These are phyloP conservation scores for Andrena chrysosceles DNA, from an alignment of 2,888 invertebrate species.

Conservation along the genomic window DNA sequence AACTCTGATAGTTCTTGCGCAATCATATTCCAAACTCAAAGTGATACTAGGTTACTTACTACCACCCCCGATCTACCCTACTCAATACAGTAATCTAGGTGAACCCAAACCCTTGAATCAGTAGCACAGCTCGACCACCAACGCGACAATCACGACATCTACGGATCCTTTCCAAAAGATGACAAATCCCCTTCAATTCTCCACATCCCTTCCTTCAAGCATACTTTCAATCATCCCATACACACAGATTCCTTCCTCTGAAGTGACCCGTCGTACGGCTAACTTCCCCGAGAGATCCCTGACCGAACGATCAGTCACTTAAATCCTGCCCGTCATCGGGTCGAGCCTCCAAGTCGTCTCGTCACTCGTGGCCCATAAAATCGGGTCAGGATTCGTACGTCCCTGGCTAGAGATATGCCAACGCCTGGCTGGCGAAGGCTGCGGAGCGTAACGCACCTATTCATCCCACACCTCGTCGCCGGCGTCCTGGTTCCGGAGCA, in stretches of 20 bases:
- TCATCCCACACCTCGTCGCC: conserved; percentile 73
- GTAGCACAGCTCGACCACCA: too few relatives aligned
- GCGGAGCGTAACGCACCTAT: conserved; percentile 74
- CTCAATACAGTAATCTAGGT: too few relatives aligned
- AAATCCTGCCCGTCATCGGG: conserved; percentile 24
- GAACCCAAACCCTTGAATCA: too few relatives aligned
- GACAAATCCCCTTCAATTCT: conserved; percentile 22
- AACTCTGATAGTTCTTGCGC: too few relatives aligned
- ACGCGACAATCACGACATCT: too few relatives aligned
- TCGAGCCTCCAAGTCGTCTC: background rate
- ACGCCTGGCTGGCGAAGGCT: conserved; percentile 56
- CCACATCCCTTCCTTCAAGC: background rate
- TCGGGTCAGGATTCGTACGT: conserved; percentile 33
- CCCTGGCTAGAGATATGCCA: conserved; percentile 53
- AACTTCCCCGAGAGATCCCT: conserved; percentile 12
- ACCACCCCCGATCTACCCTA: too few relatives aligned
- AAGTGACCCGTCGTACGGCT: conserved; percentile 27
- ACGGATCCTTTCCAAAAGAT: too few relatives aligned
- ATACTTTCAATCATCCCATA: conserved; percentile 38
- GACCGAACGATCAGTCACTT: conserved; percentile 32
- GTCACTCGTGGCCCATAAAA: conserved; percentile 24
- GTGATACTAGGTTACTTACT: too few relatives aligned
- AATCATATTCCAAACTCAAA: too few relatives aligned
- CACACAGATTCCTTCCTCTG: conserved; percentile 28
- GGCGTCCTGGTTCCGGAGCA: conserved; percentile 73